These are phyloP conservation scores for Gallinago stenura DNA, from an alignment of 2,797 vertebrate species.

Conservation along the genomic window DNA sequence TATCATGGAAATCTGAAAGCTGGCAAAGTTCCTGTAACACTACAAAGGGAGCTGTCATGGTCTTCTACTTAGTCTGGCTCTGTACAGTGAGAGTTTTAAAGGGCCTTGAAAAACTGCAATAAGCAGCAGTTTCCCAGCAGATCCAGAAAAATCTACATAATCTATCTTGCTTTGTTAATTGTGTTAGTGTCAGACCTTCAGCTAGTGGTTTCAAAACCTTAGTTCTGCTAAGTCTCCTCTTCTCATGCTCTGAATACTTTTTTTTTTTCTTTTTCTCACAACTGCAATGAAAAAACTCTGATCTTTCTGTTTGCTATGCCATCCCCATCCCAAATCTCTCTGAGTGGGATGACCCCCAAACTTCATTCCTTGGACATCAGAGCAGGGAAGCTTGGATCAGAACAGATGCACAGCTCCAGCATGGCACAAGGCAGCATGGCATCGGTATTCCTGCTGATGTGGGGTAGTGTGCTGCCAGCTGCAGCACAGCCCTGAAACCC, in stretches of 20 bases:
- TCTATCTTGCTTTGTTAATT: not conserved
- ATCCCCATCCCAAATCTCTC: not conserved
- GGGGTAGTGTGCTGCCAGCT: not conserved
- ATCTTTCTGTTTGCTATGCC: not conserved
- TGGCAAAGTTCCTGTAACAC: not conserved
- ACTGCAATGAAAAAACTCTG: not conserved
- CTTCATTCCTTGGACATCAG: not conserved
- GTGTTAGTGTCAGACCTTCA: not conserved
- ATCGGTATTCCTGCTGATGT: rapidly evolving
- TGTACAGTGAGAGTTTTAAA: not conserved
- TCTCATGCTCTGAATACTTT: not conserved
- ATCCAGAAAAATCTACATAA: not conserved
- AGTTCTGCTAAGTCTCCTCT: not conserved
- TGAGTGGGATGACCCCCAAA: rapidly evolving
- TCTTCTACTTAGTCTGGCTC: not conserved
- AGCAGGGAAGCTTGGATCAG: not conserved
- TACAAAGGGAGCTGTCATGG: not conserved
- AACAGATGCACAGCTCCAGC: not conserved
- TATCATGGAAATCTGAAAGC: not conserved
- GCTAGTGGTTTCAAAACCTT: not conserved
- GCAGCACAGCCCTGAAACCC: not conserved
- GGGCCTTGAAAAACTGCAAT: not conserved
- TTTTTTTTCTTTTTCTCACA: not conserved
- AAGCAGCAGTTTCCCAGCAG: not conserved
- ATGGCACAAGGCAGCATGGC: not conserved